These are phyloP conservation scores for Augiades crinisus DNA, from an alignment of 2,888 invertebrate species.

Conservation along the genomic window DNA sequence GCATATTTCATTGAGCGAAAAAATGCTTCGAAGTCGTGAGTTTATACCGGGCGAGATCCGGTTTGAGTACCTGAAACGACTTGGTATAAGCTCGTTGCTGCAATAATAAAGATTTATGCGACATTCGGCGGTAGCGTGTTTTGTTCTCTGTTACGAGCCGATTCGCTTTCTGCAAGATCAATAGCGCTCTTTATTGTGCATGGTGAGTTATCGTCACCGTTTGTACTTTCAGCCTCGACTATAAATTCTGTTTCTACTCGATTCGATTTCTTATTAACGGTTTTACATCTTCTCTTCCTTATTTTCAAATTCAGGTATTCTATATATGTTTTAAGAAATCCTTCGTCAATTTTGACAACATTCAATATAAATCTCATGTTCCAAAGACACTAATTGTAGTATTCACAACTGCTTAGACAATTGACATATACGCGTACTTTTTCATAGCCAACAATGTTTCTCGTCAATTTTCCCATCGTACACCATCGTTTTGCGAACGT, in stretches of 20 bases:
- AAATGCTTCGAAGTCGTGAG: constrained; percentile 77
- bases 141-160: constrained; percentile 77
- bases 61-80: constrained; percentile 77
- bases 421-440: constrained; percentile 12
- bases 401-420: neutral
- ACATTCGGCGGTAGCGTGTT: constrained; percentile 80
- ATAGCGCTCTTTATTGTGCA: constrained; percentile 76
- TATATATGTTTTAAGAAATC: neutral
- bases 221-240: constrained; percentile 58
- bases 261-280: constrained; percentile 69
- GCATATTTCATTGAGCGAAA: constrained; percentile 80
- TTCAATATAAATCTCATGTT: neutral
- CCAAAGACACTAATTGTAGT: too few relatives aligned
- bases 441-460: constrained; percentile 45
- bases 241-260: constrained; percentile 60
- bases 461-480: constrained; percentile 50
- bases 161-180: constrained; percentile 78
- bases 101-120: constrained; percentile 81
- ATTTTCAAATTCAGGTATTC: constrained; percentile 38
- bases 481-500: constrained; percentile 44
- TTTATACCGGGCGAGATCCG: constrained; percentile 71
- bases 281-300: constrained; percentile 60
- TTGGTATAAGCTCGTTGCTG: constrained; percentile 78
- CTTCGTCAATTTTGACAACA: neutral
- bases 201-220: constrained; percentile 71